Base-by-base conservation (phyloP, 2,113 vertebrate species). In the Phalacrocorax aristotelis region DNA sequence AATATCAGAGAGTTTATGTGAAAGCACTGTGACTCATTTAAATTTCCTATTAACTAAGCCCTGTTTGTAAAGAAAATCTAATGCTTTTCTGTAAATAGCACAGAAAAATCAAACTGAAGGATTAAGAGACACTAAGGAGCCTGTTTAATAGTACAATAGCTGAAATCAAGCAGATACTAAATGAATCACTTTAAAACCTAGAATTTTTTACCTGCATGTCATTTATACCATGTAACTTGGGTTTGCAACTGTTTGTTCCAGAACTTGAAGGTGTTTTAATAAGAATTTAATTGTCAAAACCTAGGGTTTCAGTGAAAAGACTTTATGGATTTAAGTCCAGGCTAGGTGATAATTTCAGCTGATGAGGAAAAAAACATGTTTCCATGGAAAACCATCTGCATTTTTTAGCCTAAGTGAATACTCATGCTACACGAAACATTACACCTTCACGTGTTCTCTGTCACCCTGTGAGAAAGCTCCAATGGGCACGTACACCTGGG, bases 351-450 rank as follows among this genome's bases (percentile, higher is more conserved):
- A 32, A 64, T 55, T 72, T 82, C 65, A 76, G 21, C 14, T 55
- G 52, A 75, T 87, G 8, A 10, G 51, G 26, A 32, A 38, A n/a
- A 23, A 83, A 29, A 8, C 21, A 9, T 1, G 3, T 16, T 72
- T 44, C 2, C 1, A 25, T 11, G 21, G 19, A 77, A 77, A 87
- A 75, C 15, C 10, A 42, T 12, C 61, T 40, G 20, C 4, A 40
- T 65, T 71, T 76, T 44, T 83, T 27, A 51, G n/a, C 40, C 10
- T 40, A 60, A 76, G 30, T 26, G 51, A 83, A 40, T 13, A 9
- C 1, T 66, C 10, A 22, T 11, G 11, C 11, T 25, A 36, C 0
- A 1, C 6, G 64, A 58, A 81, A 34, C 7, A 6, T 22, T 4
- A 15, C 22, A 51, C 6, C 15, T 54, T 18, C 7, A 0, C 3